These are phyloP conservation scores for Tachypleus tridentatus DNA, from an alignment of 1,140 invertebrate species.

Conservation along the genomic window DNA sequence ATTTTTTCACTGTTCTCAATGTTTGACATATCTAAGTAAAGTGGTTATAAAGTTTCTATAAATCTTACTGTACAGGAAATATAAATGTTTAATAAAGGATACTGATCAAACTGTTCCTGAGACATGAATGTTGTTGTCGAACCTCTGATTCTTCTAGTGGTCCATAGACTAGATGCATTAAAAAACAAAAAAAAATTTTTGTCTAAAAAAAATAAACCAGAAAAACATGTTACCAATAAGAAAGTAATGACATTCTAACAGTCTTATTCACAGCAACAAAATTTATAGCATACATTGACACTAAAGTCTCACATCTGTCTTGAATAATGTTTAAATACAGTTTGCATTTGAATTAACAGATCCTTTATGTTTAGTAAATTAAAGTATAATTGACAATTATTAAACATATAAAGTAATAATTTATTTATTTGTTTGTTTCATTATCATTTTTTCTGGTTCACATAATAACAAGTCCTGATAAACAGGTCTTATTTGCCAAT, in stretches of 20 bases:
- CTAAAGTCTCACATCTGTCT: no score
- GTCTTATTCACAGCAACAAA: no score
- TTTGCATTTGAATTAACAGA: neutral
- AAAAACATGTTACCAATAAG: no score
- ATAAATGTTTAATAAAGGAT: constrained; percentile 9
- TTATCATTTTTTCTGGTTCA: neutral
- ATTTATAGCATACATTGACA: no score
- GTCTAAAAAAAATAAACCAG: neutral
- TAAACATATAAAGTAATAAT: neutral
- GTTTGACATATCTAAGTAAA: no score
- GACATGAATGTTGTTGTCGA: constrained; percentile 44
- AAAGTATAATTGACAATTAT: neutral
- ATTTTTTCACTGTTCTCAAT: no score
- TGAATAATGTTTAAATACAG: no score
- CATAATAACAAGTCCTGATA: neutral
- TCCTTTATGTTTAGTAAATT: neutral
- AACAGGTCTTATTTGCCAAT: neutral
- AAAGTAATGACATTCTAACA: no score
- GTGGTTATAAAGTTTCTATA: no score
- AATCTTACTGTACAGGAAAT: no score
- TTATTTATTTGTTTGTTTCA: no score
- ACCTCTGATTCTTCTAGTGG: constrained; percentile 57
- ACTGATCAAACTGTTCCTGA: constrained; percentile 54
- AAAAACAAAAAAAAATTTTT: constrained; percentile 27
- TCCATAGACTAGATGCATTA: constrained; percentile 53